phyloP scores from a whole-genome alignment of 2,797 vertebrate species.

The Emydoidea blandingii region DNA sequence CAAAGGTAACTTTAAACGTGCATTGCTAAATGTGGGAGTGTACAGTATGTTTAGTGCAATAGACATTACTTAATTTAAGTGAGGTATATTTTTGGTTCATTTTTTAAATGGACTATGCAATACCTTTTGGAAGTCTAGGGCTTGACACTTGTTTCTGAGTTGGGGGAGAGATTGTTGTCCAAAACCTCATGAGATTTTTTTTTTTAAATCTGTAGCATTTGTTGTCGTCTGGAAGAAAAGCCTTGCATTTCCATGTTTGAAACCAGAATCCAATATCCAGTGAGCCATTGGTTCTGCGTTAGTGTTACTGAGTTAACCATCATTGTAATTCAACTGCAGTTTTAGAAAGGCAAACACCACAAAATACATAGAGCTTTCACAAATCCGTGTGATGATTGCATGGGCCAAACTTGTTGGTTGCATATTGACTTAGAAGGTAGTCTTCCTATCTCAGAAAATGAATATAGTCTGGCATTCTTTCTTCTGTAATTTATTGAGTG shows the following conservation, averaged over 20 bases:
- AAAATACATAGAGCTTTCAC: not conserved
- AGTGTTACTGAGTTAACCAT: not conserved
- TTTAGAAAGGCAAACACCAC: not conserved
- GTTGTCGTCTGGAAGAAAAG: not conserved
- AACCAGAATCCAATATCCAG: not conserved
- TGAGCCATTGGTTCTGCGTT: not conserved
- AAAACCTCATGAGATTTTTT: not conserved
- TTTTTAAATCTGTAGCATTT: not conserved
- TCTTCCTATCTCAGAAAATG: not conserved
- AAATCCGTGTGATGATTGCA: fast-evolving
- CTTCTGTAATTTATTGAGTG: not conserved
- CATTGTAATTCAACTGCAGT: not conserved
- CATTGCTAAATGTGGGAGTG: not conserved
- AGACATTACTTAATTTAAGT: not conserved
- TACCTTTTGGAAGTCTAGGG: not conserved
- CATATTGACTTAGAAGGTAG: not conserved
- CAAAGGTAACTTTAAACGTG: not conserved
- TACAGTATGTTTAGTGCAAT: not conserved
- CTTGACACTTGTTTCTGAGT: not conserved
- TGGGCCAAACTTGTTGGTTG: not conserved
- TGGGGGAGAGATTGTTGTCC: not conserved
- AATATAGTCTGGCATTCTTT: not conserved
- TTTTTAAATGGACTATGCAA: not conserved
- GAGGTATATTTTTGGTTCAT: not conserved
- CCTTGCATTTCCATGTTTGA: not conserved